phyloP scores from a whole-genome alignment of 2,797 vertebrate genomes.

The Acestrorhynchus altus region DNA sequence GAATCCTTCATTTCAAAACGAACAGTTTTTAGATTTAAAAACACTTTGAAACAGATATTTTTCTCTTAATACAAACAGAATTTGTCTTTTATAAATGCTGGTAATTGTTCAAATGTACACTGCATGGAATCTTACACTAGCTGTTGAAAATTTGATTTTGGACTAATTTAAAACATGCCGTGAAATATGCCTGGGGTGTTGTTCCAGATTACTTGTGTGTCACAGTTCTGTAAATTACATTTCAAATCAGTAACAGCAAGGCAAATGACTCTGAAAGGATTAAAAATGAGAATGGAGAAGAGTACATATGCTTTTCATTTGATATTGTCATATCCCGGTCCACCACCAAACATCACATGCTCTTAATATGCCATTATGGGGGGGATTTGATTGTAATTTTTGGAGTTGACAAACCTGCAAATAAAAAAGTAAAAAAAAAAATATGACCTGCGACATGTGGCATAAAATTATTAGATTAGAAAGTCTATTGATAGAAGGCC shows the following conservation, averaged over 20 bases:
- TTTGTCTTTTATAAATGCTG: not conserved
- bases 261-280: not conserved
- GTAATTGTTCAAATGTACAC: not conserved
- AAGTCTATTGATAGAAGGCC: not conserved
- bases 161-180: not conserved
- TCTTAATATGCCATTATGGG: slow-evolving; percentile 58
- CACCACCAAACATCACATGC: not conserved
- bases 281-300: not conserved
- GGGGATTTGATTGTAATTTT: slow-evolving; percentile 56
- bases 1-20: slow-evolving; percentile 1
- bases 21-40: not conserved
- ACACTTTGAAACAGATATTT: not conserved
- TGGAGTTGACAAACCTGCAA: slow-evolving; percentile 59
- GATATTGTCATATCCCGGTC: slow-evolving; percentile 9
- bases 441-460: not conserved
- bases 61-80: not conserved
- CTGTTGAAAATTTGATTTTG: not conserved
- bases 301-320: slow-evolving; percentile 12
- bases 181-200: not conserved
- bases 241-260: not conserved
- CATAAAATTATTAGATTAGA: not conserved
- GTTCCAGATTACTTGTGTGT: not conserved
- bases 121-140: not conserved
- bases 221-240: not conserved
- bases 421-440: slow-evolving; percentile 21